Base-by-base conservation (phyloP, 2,797 vertebrate genomes). In the Tenualosa thibaudeaui region DNA sequence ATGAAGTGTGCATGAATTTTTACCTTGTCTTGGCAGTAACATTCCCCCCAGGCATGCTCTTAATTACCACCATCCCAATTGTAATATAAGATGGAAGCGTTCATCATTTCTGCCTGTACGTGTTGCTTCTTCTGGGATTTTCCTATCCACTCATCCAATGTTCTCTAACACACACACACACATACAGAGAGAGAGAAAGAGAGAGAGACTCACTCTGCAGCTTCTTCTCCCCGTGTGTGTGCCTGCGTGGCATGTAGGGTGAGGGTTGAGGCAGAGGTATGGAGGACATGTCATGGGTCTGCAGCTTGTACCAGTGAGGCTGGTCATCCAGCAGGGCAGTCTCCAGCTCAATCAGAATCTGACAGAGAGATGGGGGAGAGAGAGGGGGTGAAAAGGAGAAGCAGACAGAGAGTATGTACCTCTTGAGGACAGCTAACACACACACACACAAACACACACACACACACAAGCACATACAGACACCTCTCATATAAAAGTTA, bases 261-360 rank as follows among this genome's bases (percentile, higher is more conserved):
- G 96, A 97, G 90, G 96, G 96, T 88, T 97, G 96, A 91, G 96
- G 96, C 93, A 97, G 95, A 94, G 96, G 96, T 94, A 97, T 95
- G 89, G 96, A 97, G 87, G 96, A 97, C 43, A 82, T 95, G 88
- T 99, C 98, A 4, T 99, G 98, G 17, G 96, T 97, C 93, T 99
- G 96, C 88, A 97, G 86, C 86, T 91, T 91, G 86, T 90, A 90
- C 98, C 98, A 99, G 88, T 99, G 98, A 82, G 98, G 96, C 86
- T 96, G 96, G 94, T 99, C 98, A 19, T 99, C 98, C 90, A 99
- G 92, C 91, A 99, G 94, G 10, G 98, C 98, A 4, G 98, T 99
- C 93, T 99, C 98, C 93, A 99, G 88, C 93, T 99, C 98, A 88
- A 99, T 99, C 86, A 99, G 96, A 92, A 99, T 98, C 89, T 99